A percentile compares a stretch with the other conserved stretches of the same genome.
Evolutionary conservation across 2,113 vertebrate genomes (phyloP).

Genomic region (Vombatus ursinus): DNA sequence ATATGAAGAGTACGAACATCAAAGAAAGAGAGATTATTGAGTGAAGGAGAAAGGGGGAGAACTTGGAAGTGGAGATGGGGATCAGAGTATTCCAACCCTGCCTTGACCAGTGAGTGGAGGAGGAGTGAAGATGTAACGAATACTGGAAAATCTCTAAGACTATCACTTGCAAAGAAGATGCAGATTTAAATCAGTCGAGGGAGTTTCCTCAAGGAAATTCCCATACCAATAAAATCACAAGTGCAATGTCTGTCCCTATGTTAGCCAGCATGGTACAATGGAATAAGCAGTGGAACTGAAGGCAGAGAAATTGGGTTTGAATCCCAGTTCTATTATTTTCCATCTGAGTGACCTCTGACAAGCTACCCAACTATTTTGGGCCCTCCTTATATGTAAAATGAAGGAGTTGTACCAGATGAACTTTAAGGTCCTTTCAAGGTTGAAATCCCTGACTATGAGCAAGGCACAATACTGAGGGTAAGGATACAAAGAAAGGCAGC

Average conservation of each 20-base stretch:
- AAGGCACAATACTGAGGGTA: background rate
- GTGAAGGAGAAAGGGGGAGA: background rate
- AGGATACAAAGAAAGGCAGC: background rate
- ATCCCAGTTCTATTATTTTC: background rate
- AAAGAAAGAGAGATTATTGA: background rate
- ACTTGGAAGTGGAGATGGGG: too few relatives aligned
- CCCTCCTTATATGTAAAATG: background rate
- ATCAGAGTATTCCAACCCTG: background rate
- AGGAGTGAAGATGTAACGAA: background rate
- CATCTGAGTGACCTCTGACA: background rate
- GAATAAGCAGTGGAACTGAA: background rate
- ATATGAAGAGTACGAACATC: background rate
- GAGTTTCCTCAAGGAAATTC: background rate
- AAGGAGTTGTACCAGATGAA: background rate
- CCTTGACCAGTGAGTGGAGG: background rate
- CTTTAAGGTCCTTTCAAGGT: background rate
- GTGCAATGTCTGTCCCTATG: background rate
- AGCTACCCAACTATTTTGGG: background rate
- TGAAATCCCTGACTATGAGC: background rate
- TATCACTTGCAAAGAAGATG: background rate
- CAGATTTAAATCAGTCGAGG: background rate
- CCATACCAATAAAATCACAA: background rate
- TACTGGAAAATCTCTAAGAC: background rate
- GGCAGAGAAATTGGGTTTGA: background rate
- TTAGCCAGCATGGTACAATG: background rate